Evolutionary conservation across 2,113 vertebrate species (phyloP).

Genomic region (Entelurus aequoreus): DNA sequence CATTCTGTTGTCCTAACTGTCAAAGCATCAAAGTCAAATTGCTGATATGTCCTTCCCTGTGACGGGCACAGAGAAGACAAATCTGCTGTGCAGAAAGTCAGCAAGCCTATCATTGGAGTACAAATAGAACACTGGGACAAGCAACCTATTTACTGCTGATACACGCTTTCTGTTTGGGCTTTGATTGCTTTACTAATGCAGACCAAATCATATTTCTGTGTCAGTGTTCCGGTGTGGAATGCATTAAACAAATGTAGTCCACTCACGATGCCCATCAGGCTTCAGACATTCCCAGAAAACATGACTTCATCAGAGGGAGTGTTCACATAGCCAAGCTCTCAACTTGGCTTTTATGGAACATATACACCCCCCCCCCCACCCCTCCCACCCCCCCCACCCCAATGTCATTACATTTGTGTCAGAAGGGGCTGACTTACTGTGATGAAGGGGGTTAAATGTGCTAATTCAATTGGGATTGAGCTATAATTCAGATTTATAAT

Average conservation of each 20-base stretch:
- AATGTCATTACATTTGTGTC: slow-evolving; percentile 14
- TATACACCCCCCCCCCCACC: slow-evolving; percentile 1
- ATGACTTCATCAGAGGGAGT: slow-evolving; percentile 16
- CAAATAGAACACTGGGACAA: slow-evolving; percentile 42
- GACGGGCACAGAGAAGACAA: slow-evolving; percentile 31
- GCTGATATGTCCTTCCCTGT: slow-evolving; percentile 26
- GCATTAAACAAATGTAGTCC: slow-evolving; percentile 15
- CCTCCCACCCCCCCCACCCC: too few species aligned
- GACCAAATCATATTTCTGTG: background rate
- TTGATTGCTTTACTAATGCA: slow-evolving; percentile 1
- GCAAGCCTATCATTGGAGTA: slow-evolving; percentile 45
- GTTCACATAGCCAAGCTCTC: too few species aligned
- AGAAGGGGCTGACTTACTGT: slow-evolving; percentile 7
- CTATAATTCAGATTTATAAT: slow-evolving; percentile 5
- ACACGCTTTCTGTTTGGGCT: slow-evolving; percentile 9
- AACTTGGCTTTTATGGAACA: slow-evolving; percentile 11
- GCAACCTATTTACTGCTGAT: slow-evolving; percentile 22
- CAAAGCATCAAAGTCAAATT: slow-evolving; percentile 51
- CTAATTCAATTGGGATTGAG: slow-evolving; percentile 5
- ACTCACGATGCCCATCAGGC: background rate
- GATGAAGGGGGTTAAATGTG: slow-evolving; percentile 4
- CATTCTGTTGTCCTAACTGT: slow-evolving; percentile 39
- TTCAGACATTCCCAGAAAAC: slow-evolving; percentile 27
- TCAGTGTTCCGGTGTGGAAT: slow-evolving; percentile 12
- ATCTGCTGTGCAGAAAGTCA: slow-evolving; percentile 41